A percentile compares a stretch with the other conserved stretches of the same genome.
These are phyloP conservation scores for Eucidaris tribuloides DNA, from an alignment of 35 echinoderm and acorn worm species.

Conservation along the genomic window DNA sequence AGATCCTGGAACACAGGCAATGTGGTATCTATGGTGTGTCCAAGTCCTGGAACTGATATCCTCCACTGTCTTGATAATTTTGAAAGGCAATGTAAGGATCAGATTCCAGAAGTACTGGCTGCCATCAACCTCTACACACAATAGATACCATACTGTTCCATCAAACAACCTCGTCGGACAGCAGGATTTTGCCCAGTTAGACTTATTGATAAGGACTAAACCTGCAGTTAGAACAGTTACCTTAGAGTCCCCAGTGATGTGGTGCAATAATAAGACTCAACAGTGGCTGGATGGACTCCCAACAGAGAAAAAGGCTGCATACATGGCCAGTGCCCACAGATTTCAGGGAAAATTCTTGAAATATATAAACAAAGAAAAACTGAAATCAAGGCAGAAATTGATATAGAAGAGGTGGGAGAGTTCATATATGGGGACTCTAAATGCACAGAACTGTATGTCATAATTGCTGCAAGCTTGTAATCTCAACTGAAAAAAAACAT, in stretches of 20 bases:
- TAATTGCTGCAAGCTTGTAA: too few species aligned
- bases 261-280: conserved; percentile 47
- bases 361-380: conserved; percentile 3
- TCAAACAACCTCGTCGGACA: conserved; percentile 48
- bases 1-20: conserved; percentile 23
- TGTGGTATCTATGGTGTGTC: too few species aligned
- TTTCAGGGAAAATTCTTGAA: conserved; percentile 1
- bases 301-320: neutral
- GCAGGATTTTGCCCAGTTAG: conserved; percentile 57
- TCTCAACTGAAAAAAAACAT: too few species aligned
- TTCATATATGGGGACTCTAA: too few species aligned
- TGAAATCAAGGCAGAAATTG: conserved; percentile 14
- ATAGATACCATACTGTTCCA: conserved; percentile 26
- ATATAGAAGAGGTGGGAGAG: too few species aligned
- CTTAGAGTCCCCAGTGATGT: conserved; percentile 52
- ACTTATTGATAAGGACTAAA: conserved; percentile 53
- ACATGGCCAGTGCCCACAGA: neutral
- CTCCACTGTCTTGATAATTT: conserved; percentile 37
- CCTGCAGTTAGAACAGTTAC: conserved; percentile 51
- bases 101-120: conserved; percentile 67
- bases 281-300: conserved; percentile 20
- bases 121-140: neutral
- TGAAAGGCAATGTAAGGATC: conserved; percentile 59
- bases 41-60: conserved; percentile 52
- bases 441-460: too few species aligned